Percentiles rank a stretch among this genome's conserved stretches.
Evolutionary conservation across 2,888 invertebrate species (phyloP).

Genomic region (Oscheius sp.): DNA sequence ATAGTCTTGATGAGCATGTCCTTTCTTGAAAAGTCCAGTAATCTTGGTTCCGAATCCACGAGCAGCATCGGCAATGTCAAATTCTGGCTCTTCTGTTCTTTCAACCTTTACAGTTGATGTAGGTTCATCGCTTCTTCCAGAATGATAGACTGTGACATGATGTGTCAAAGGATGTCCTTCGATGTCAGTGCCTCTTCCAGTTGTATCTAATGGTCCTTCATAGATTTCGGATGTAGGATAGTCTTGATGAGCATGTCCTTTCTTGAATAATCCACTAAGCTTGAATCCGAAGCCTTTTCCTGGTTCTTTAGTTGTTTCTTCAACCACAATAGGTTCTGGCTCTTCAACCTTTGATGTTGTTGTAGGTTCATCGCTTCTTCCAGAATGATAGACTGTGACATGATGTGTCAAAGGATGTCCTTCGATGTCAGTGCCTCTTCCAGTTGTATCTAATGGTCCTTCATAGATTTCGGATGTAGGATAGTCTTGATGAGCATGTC

Average conservation of each 20-base stretch:
- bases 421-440: slow-evolving; percentile 33
- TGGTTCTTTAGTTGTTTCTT: slow-evolving; percentile 34
- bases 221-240: slow-evolving; percentile 39
- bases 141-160: slow-evolving; percentile 37
- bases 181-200: slow-evolving; percentile 34
- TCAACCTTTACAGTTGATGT: slow-evolving; percentile 1
- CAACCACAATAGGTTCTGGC: slow-evolving; percentile 11
- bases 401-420: slow-evolving; percentile 39
- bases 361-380: slow-evolving; percentile 20
- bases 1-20: slow-evolving; percentile 40
- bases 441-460: slow-evolving; percentile 41
- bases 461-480: slow-evolving; percentile 41
- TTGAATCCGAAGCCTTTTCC: slow-evolving; percentile 33
- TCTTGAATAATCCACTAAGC: slow-evolving; percentile 21
- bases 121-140: slow-evolving; percentile 25
- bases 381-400: slow-evolving; percentile 41
- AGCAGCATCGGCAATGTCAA: slow-evolving; percentile 33
- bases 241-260: slow-evolving; percentile 38
- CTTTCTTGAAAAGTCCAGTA: slow-evolving; percentile 24
- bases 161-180: slow-evolving; percentile 38
- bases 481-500: slow-evolving; percentile 44
- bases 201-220: slow-evolving; percentile 42
- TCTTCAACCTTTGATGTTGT: slow-evolving; percentile 11
- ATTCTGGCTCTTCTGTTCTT: slow-evolving; percentile 1
- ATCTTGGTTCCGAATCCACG: slow-evolving; percentile 36